Conservation (phyloP, 2,888 invertebrate genomes). For the Hyppa rectilinea region DNA sequence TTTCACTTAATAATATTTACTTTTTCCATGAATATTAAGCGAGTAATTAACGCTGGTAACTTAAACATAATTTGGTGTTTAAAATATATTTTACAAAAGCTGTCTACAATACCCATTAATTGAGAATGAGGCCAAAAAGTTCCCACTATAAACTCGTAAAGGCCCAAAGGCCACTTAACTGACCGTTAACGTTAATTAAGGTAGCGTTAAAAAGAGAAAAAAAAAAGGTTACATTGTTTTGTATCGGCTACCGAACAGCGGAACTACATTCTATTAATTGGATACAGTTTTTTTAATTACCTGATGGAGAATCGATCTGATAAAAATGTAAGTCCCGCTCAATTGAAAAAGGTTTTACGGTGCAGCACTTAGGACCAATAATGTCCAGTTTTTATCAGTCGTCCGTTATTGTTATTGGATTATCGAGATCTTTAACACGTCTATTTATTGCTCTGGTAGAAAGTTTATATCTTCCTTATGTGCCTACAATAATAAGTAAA, state of each 20-base stretch:
- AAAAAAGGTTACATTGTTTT: conserved; percentile 84
- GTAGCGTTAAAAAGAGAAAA: conserved; percentile 74
- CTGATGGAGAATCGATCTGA: conserved; percentile 78
- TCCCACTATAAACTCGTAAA: conserved; percentile 63
- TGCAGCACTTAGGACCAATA: conserved; percentile 65
- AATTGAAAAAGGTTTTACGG: conserved; percentile 64
- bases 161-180: conserved; percentile 70
- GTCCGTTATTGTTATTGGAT: conserved; percentile 50
- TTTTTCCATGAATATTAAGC: conserved; percentile 60
- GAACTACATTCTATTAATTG: conserved; percentile 88
- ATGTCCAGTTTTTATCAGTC: conserved; percentile 46
- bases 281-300: conserved; percentile 85
- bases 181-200: conserved; percentile 85
- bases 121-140: conserved; percentile 56
- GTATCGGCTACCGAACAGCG: conserved; percentile 71
- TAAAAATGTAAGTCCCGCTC: conserved; percentile 67
- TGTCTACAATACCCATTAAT: conserved; percentile 46
- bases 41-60: conserved; percentile 37
- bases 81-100: conserved; percentile 40
- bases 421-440: conserved; percentile 52
- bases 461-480: conserved; percentile 27
- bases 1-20: conserved; percentile 42
- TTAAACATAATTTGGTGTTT: conserved; percentile 43
- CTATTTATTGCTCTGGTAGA: conserved; percentile 15
- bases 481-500: neutral